A percentile compares a stretch with the other conserved stretches of the same genome.
These are phyloP conservation scores for Tenrec ecaudatus DNA, from an alignment of 2,113 vertebrate genomes.

Conservation along the genomic window DNA sequence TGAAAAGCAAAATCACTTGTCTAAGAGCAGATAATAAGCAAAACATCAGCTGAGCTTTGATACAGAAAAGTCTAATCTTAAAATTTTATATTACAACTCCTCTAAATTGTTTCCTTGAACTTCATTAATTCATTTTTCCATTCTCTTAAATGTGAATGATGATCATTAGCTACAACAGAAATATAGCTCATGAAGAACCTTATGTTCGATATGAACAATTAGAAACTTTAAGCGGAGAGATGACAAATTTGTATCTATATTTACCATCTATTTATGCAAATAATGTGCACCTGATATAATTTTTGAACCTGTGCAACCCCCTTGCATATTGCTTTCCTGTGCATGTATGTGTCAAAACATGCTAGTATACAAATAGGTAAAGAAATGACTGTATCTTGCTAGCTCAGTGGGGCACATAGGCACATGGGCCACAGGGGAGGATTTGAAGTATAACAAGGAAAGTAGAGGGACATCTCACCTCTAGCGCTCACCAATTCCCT, in stretches of 20 bases:
- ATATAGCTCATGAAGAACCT: neutral
- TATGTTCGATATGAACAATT: neutral
- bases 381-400: neutral
- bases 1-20: neutral
- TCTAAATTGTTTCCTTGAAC: neutral
- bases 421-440: neutral
- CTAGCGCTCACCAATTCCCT: neutral
- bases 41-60: neutral
- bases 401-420: neutral
- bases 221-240: neutral
- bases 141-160: neutral
- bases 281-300: too few relatives aligned
- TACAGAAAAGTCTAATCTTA: slow-evolving; percentile 18
- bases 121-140: neutral
- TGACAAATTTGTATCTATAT: neutral
- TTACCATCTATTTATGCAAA: neutral
- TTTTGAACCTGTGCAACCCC: too few relatives aligned
- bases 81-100: neutral
- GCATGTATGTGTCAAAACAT: too few relatives aligned
- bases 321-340: too few relatives aligned
- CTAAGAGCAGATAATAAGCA: neutral
- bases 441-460: neutral
- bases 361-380: neutral
- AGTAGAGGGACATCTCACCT: neutral
- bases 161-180: neutral